Percentiles rank a stretch among this genome's conserved stretches.
phyloP scores from a whole-genome alignment of 1,140 invertebrate genomes.

The Drosophila punjabiensis region DNA sequence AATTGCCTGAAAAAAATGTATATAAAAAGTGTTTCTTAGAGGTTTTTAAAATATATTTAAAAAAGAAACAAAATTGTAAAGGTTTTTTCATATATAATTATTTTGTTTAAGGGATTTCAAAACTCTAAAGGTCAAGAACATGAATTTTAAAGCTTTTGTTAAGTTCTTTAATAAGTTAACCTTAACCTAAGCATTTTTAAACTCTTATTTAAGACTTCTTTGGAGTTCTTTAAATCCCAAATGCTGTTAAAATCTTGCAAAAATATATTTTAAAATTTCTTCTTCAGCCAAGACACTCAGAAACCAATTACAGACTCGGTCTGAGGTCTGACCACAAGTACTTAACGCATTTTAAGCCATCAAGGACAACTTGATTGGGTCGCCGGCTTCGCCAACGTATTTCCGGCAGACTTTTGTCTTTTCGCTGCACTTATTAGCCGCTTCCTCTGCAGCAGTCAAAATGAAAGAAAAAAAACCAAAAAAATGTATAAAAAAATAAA shows the following conservation, averaged over 20 bases:
- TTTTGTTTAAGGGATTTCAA: neutral
- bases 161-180: neutral
- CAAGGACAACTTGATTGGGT: slow-evolving; percentile 69
- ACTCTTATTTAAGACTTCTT: neutral
- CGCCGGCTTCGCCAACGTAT: slow-evolving; percentile 61
- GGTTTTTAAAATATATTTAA: neutral
- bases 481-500: neutral
- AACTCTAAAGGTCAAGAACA: neutral
- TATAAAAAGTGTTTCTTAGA: too few species aligned
- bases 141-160: neutral
- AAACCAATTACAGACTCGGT: neutral
- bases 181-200: neutral
- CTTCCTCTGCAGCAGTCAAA: slow-evolving; percentile 56
- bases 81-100: neutral
- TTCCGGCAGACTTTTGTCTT: slow-evolving; percentile 65
- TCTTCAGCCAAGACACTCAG: neutral
- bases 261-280: neutral
- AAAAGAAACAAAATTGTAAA: neutral
- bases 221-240: neutral
- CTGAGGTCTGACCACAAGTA: slow-evolving; percentile 45
- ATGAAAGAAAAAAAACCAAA: neutral
- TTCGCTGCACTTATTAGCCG: slow-evolving; percentile 72
- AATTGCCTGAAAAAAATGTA: neutral
- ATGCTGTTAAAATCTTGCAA: too few species aligned
- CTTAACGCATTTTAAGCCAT: slow-evolving; percentile 20